A percentile compares a stretch with the other conserved stretches of the same genome.
phyloP scores from a whole-genome alignment of 1,140 invertebrate species.

The Lucilia cuprina region DNA sequence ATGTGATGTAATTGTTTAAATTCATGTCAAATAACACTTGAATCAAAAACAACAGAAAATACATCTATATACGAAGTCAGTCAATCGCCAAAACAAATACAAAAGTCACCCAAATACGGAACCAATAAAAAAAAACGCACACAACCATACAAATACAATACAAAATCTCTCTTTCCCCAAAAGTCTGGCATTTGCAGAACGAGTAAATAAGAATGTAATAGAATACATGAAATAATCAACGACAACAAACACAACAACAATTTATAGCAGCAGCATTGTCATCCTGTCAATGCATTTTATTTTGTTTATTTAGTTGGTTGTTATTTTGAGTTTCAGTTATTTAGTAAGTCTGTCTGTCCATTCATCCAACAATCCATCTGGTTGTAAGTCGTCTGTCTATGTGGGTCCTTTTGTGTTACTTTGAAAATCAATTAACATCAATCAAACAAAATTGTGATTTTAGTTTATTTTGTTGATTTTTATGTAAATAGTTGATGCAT shows the following conservation, averaged over 20 bases:
- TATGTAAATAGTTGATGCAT: background rate
- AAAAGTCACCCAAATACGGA: background rate
- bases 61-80: background rate
- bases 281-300: background rate
- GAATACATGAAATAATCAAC: background rate
- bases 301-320: background rate
- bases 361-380: background rate
- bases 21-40: slow-evolving; percentile 17
- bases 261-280: background rate
- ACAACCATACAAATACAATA: no score
- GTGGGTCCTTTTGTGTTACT: background rate
- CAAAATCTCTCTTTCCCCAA: background rate
- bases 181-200: background rate
- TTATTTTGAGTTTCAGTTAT: background rate
- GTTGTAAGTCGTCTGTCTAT: background rate
- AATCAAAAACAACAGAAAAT: background rate
- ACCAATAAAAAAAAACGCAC: background rate
- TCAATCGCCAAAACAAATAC: background rate
- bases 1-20: slow-evolving; percentile 30
- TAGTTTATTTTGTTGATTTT: background rate
- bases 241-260: background rate
- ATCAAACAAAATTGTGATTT: slow-evolving; percentile 26
- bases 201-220: background rate
- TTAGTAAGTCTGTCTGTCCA: background rate
- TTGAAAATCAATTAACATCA: slow-evolving; percentile 33